A percentile compares a stretch with the other conserved stretches of the same genome.
These are phyloP conservation scores for Sinelater perroti DNA, from an alignment of 2,888 invertebrate species.

Conservation along the genomic window DNA sequence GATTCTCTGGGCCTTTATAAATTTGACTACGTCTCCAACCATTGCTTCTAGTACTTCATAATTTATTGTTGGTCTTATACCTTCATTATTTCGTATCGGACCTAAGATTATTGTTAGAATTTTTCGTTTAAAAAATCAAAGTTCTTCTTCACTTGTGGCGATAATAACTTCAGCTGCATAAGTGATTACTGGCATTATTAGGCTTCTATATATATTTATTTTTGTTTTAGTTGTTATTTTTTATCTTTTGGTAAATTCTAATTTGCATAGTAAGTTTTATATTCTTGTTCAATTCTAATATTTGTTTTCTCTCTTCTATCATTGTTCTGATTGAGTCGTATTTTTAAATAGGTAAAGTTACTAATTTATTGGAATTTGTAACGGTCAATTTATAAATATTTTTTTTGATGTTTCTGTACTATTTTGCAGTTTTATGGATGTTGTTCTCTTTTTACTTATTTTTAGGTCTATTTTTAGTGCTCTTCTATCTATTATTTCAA, in stretches of 20 bases:
- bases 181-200: neutral
- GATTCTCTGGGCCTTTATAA: too few relatives aligned
- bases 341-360: neutral
- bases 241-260: too few relatives aligned
- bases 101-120: too few relatives aligned
- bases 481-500: neutral
- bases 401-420: neutral
- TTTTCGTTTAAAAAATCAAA: neutral
- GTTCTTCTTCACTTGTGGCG: neutral
- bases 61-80: too few relatives aligned
- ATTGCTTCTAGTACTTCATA: neutral
- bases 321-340: too few relatives aligned
- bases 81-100: too few relatives aligned
- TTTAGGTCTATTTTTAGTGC: slow-evolving; percentile 3
- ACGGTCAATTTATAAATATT: neutral
- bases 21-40: too few relatives aligned
- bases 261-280: too few relatives aligned
- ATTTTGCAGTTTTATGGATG: neutral
- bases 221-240: too few relatives aligned
- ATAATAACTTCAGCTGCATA: too few relatives aligned
- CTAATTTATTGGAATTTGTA: neutral
- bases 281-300: too few relatives aligned
- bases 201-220: neutral
- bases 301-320: neutral
- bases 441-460: neutral